Conservation (phyloP, 2,797 vertebrate genomes). For the Masticophis lateralis region DNA sequence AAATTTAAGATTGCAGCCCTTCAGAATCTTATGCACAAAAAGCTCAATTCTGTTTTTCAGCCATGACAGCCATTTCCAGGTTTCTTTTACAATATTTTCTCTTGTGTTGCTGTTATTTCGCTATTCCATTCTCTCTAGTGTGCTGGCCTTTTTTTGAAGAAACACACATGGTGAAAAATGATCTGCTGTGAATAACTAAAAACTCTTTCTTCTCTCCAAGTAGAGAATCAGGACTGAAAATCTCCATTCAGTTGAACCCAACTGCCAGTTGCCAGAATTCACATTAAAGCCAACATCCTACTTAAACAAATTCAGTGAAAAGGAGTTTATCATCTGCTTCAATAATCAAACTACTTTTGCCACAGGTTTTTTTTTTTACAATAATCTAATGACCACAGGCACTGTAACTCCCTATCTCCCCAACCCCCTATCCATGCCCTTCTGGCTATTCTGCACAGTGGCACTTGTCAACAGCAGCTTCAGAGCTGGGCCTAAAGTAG, state of each 20-base stretch:
- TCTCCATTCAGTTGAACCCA: neutral
- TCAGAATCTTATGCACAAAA: neutral
- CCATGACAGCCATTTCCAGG: neutral
- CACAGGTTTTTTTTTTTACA: neutral
- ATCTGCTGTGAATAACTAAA: neutral
- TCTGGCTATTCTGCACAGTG: neutral
- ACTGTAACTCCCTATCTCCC: neutral
- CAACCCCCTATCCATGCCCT: neutral
- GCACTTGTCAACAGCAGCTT: neutral
- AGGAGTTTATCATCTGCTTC: neutral
- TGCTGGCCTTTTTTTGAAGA: neutral
- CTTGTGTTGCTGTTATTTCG: neutral
- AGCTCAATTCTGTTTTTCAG: neutral
- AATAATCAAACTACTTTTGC: neutral
- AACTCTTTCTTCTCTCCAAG: neutral
- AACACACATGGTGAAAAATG: neutral
- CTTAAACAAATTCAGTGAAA: neutral
- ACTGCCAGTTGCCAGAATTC: neutral
- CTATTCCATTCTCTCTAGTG: neutral
- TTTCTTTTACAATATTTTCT: neutral
- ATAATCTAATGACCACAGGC: neutral
- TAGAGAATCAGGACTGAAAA: neutral
- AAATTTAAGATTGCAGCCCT: neutral
- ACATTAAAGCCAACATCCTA: neutral
- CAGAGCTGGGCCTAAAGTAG: neutral